These are phyloP conservation scores for Chaenocephalus aceratus DNA, from an alignment of 2,113 vertebrate species.

Conservation along the genomic window DNA sequence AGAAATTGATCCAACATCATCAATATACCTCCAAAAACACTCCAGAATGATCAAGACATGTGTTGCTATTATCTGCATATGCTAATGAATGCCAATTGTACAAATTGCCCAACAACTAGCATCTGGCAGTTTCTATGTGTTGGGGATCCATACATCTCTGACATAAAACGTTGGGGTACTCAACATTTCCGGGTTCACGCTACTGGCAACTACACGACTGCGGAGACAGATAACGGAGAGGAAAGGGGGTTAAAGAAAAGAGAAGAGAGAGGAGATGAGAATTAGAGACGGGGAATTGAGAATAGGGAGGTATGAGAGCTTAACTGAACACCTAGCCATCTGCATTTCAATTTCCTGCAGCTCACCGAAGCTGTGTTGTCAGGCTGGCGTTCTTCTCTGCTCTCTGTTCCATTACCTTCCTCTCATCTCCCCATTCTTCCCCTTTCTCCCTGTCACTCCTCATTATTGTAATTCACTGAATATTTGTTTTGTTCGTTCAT, in stretches of 20 bases:
- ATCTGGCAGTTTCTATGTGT: too few species aligned
- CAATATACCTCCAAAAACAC: too few species aligned
- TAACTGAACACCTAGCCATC: conserved; percentile 28
- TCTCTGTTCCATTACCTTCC: conserved; percentile 17
- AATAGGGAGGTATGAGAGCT: conserved; percentile 40
- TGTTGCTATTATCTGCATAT: too few species aligned
- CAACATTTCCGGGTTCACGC: too few species aligned
- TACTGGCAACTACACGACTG: neutral
- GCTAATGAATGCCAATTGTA: too few species aligned
- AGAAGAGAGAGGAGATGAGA: conserved; percentile 13
- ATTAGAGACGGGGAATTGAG: conserved; percentile 40
- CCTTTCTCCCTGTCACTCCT: neutral
- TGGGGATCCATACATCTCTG: too few species aligned
- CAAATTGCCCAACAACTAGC: too few species aligned
- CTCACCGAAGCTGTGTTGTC: conserved; percentile 29
- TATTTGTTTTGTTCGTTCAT: neutral
- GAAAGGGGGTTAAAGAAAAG: conserved; percentile 15
- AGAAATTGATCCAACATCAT: too few species aligned
- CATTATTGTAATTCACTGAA: too few species aligned
- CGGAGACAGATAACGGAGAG: conserved; percentile 51
- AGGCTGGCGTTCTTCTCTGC: neutral
- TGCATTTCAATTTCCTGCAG: conserved; percentile 56
- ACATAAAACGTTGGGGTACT: too few species aligned
- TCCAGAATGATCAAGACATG: too few species aligned
- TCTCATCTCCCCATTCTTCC: conserved; percentile 18